phyloP scores from a whole-genome alignment of 2,888 invertebrate species.

The Stratiomys singularior region DNA sequence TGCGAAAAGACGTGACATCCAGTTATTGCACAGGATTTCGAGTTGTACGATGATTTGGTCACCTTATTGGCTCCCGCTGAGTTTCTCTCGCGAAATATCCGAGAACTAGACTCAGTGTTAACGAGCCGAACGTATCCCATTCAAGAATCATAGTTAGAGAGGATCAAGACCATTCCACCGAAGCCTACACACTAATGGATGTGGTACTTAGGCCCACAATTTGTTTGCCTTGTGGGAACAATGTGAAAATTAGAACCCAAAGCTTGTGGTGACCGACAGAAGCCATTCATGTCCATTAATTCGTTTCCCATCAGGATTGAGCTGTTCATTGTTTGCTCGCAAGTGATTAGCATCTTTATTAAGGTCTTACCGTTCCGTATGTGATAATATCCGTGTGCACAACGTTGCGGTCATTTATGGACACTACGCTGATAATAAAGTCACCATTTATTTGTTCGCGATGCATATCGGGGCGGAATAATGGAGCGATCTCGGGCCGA shows the following conservation, averaged over 20 bases:
- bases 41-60: too few relatives aligned
- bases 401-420: slow-evolving; percentile 36
- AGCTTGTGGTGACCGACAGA: slow-evolving; percentile 1
- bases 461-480: slow-evolving; percentile 25
- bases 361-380: slow-evolving; percentile 30
- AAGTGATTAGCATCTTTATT: slow-evolving; percentile 44
- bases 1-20: too few relatives aligned
- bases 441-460: slow-evolving; percentile 36
- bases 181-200: slow-evolving; percentile 20
- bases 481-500: slow-evolving; percentile 10
- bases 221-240: slow-evolving; percentile 39
- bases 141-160: too few relatives aligned
- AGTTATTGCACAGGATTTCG: too few relatives aligned
- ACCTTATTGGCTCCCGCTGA: too few relatives aligned
- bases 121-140: too few relatives aligned
- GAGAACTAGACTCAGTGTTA: too few relatives aligned
- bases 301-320: slow-evolving; percentile 41
- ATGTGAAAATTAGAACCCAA: slow-evolving; percentile 40
- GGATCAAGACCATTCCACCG: background rate
- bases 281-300: slow-evolving; percentile 25
- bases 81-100: too few relatives aligned
- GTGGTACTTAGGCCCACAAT: background rate
- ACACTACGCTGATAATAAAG: slow-evolving; percentile 28
- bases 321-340: slow-evolving; percentile 36
- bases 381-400: slow-evolving; percentile 19